phyloP scores from a whole-genome alignment of 2,888 invertebrate species.

The Hemistola chrysoprasaria region DNA sequence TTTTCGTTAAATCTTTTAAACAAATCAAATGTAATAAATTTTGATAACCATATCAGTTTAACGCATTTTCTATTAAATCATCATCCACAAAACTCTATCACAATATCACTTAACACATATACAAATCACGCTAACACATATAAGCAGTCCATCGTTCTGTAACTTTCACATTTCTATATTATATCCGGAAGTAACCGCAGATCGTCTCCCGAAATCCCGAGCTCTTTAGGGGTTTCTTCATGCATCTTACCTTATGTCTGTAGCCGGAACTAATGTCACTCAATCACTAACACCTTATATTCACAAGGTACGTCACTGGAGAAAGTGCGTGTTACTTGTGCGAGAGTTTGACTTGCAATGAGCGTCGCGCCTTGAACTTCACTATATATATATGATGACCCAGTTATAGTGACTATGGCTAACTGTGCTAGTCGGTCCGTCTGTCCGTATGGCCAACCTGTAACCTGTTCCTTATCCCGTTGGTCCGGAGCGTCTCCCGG shows the following conservation, averaged over 20 bases:
- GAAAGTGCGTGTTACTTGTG: conserved; percentile 76
- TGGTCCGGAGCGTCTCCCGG: conserved; percentile 59
- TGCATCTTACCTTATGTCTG: conserved; percentile 66
- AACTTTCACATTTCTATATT: conserved; percentile 40
- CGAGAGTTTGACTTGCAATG: conserved; percentile 80
- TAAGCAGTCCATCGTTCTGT: conserved; percentile 26
- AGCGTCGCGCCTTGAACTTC: conserved; percentile 91
- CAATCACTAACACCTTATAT: conserved; percentile 69
- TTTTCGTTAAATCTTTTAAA: neutral
- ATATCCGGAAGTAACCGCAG: conserved; percentile 22
- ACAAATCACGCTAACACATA: too few species aligned
- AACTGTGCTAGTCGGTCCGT: conserved; percentile 72
- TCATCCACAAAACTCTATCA: conserved; percentile 30
- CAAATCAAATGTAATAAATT: too few species aligned
- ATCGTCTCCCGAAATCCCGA: conserved; percentile 21
- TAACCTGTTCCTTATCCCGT: conserved; percentile 67
- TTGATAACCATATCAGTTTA: conserved; percentile 3
- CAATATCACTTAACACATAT: conserved; percentile 24
- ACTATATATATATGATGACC: conserved; percentile 92
- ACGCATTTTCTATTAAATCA: conserved; percentile 5
- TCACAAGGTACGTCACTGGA: conserved; percentile 64
- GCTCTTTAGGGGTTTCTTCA: conserved; percentile 34
- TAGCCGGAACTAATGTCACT: conserved; percentile 60
- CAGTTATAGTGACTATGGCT: conserved; percentile 84
- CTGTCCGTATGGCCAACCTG: conserved; percentile 61